Conservation (phyloP, 2,888 invertebrate genomes). For the Eilema griseolum region DNA sequence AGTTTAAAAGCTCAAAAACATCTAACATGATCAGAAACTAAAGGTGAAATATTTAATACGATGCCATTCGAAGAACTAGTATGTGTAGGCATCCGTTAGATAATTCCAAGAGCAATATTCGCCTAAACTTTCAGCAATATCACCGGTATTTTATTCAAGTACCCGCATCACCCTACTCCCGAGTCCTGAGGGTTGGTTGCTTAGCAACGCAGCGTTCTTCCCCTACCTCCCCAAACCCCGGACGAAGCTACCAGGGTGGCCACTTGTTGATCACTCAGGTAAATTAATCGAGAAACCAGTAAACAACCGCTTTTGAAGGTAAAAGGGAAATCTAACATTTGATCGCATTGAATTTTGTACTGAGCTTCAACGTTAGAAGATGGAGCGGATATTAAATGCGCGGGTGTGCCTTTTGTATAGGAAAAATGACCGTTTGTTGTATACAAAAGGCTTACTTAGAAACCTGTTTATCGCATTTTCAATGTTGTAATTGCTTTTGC, state of each 20-base stretch:
- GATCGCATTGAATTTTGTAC: slow-evolving; percentile 23
- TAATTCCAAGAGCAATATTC: background rate
- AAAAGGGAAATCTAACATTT: slow-evolving; percentile 22
- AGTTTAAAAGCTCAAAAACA: no score
- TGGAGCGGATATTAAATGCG: slow-evolving; percentile 30
- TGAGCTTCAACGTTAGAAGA: slow-evolving; percentile 33
- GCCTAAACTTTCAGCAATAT: background rate
- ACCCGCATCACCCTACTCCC: slow-evolving; percentile 29
- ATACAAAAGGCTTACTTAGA: background rate
- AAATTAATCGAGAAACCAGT: slow-evolving; percentile 49
- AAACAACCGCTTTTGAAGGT: slow-evolving; percentile 35
- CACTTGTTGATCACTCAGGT: slow-evolving; percentile 63
- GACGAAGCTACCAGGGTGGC: slow-evolving; percentile 47
- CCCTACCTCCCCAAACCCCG: slow-evolving; percentile 22
- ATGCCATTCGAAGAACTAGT: background rate
- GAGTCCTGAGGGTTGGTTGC: slow-evolving; percentile 45
- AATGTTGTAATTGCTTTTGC: background rate
- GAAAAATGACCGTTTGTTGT: background rate
- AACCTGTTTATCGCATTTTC: background rate
- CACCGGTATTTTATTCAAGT: background rate
- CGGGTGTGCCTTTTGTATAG: background rate
- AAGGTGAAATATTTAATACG: background rate
- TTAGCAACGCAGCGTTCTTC: slow-evolving; percentile 46
- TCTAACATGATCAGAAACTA: background rate
- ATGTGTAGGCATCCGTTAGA: background rate